Percentiles rank a stretch among this genome's conserved stretches.
Conservation (phyloP, 92 coral and sea anemone genomes). For the Blastomussa wellsi region DNA sequence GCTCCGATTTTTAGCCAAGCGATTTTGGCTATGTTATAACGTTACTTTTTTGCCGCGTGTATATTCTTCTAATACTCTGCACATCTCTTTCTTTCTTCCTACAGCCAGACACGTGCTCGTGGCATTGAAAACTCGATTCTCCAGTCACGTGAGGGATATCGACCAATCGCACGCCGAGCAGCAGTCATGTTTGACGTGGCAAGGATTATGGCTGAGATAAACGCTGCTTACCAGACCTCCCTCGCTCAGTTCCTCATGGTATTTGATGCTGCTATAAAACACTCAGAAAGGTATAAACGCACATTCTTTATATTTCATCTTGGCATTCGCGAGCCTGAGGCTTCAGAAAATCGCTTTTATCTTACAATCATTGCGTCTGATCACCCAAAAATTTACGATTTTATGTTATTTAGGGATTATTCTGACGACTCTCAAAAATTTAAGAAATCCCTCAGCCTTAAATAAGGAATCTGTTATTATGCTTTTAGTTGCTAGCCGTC, state of each 20-base stretch:
- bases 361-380: too few relatives aligned
- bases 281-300: slow-evolving; percentile 30
- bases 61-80: background rate
- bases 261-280: slow-evolving; percentile 96
- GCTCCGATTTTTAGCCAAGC: background rate
- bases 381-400: too few relatives aligned
- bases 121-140: slow-evolving; percentile 93
- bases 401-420: too few relatives aligned
- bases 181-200: slow-evolving; percentile 98
- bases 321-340: too few relatives aligned
- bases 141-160: slow-evolving; percentile 99
- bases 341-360: too few relatives aligned
- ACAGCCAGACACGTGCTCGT: slow-evolving; percentile 87
- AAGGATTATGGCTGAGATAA: slow-evolving; percentile 90
- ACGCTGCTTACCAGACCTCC: slow-evolving; percentile 88
- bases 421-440: too few relatives aligned
- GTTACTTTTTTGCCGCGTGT: background rate
- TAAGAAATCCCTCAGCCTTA: too few relatives aligned
- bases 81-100: background rate
- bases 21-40: background rate
- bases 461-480: too few relatives aligned
- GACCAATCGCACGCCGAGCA: slow-evolving; percentile 99
- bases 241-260: slow-evolving; percentile 89
- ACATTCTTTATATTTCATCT: too few relatives aligned
- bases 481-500: too few relatives aligned